Evolutionary conservation across 37 sponge, comb jelly and placozoan species (phyloP).

Genomic region (Oscarella lobularis): DNA sequence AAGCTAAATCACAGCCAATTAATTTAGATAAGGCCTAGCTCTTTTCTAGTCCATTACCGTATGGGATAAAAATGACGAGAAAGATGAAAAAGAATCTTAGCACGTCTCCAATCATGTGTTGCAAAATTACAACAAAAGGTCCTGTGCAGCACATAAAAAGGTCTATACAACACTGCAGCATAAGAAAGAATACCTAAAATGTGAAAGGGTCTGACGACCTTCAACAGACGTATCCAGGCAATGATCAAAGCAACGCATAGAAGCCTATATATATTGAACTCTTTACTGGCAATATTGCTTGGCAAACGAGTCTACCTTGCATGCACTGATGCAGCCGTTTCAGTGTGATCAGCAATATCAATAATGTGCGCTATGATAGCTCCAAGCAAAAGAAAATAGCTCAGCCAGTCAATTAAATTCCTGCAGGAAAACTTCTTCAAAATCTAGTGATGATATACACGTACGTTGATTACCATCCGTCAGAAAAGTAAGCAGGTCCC

Average conservation of each 20-base stretch:
- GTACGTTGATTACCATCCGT: slow-evolving; percentile 8
- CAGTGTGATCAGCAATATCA: slow-evolving; percentile 16
- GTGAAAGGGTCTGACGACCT: slow-evolving; percentile 18
- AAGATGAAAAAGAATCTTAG: slow-evolving; percentile 20
- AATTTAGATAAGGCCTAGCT: background rate
- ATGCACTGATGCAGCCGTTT: background rate
- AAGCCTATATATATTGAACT: slow-evolving; percentile 14
- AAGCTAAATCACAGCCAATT: background rate
- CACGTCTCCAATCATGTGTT: slow-evolving; percentile 21
- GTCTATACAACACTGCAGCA: no score
- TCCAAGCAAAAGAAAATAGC: slow-evolving; percentile 4
- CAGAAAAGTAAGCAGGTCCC: slow-evolving; percentile 14
- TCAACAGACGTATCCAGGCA: slow-evolving; percentile 32
- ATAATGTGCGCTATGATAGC: slow-evolving; percentile 14
- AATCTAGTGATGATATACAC: background rate
- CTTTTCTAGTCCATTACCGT: slow-evolving; percentile 2
- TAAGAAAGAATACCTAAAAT: background rate
- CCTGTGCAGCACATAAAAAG: slow-evolving; percentile 7
- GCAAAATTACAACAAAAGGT: slow-evolving; percentile 33
- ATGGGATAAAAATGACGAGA: slow-evolving; percentile 27
- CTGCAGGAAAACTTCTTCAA: slow-evolving; percentile 5
- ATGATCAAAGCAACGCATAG: slow-evolving; percentile 20
- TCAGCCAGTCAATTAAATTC: slow-evolving; percentile 28
- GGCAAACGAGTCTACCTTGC: background rate
- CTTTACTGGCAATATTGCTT: background rate